These are phyloP conservation scores for Machimus atricapillus DNA, from an alignment of 2,888 invertebrate species.

Conservation along the genomic window DNA sequence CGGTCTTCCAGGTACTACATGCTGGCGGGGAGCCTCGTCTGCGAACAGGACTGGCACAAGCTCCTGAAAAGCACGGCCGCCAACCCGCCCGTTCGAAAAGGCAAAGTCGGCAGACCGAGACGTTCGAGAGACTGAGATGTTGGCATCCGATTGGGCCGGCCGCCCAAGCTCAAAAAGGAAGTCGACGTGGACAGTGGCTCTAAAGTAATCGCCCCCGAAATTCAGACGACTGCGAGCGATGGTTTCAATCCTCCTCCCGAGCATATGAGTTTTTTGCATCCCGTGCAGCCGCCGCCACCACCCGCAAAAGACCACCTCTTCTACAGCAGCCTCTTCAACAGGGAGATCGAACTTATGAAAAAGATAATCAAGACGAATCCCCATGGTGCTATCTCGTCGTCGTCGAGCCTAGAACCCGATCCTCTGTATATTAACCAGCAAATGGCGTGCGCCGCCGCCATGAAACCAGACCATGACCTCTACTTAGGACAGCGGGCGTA, in stretches of 20 bases:
- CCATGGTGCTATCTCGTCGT: not conserved
- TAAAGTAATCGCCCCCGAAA: slow-evolving; percentile 8
- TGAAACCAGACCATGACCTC: slow-evolving; percentile 16
- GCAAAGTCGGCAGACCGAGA: slow-evolving; percentile 80
- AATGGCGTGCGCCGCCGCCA: not conserved
- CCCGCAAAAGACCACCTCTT: slow-evolving; percentile 48
- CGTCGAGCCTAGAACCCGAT: slow-evolving; percentile 7
- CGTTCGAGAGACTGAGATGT: slow-evolving; percentile 80
- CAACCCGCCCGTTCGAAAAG: slow-evolving; percentile 78
- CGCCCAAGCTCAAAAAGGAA: slow-evolving; percentile 52
- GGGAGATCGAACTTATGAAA: slow-evolving; percentile 50
- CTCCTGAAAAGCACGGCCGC: slow-evolving; percentile 73
- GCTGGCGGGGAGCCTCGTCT: slow-evolving; percentile 85
- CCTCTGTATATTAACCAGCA: not conserved
- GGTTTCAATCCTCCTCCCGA: slow-evolving; percentile 6
- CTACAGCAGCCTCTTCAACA: slow-evolving; percentile 49
- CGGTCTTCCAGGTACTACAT: slow-evolving; percentile 74
- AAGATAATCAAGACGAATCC: slow-evolving; percentile 45
- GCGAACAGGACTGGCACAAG: slow-evolving; percentile 94
- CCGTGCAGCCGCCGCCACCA: slow-evolving; percentile 36
- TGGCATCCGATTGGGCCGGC: slow-evolving; percentile 52
- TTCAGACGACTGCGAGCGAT: not conserved
- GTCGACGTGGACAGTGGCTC: slow-evolving; percentile 3
- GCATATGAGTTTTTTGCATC: slow-evolving; percentile 32
- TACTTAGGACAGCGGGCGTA: slow-evolving; percentile 3